Base-by-base conservation (phyloP, 2,888 invertebrate genomes). In the Troides helena region DNA sequence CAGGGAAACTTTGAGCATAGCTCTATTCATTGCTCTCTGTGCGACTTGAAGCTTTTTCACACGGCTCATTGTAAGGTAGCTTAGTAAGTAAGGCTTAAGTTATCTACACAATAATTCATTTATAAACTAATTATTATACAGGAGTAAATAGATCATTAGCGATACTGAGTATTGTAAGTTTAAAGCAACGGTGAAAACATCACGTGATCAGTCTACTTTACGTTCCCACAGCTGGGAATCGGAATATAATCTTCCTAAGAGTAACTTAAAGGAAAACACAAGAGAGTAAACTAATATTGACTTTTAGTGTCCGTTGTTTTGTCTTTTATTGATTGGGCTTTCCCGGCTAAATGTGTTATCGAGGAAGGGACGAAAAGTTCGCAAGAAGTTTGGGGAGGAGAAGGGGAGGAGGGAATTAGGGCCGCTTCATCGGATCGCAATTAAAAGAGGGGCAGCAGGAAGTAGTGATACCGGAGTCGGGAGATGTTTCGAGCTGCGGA, bases 351-450 rank as follows among this genome's bases (percentile, higher is more conserved):
- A 76, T 78, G 80, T 78, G 81, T 81, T 81, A 81, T 77, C 78
- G 75, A 72, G 74, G 73, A 72, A 75, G 77, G 77, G 75, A 75
- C 76, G 74, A 72, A 77, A 75, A 67, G 74, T 77, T 74, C 70
- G 64, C 71, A 60, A 72, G 71, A 76, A 76, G 74, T 75, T 75
- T 72, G 74, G 72, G 39, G 10, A 39, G 46, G 14, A 4, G 14
- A 14, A 12, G 75, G 46, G 79, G 81, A 77, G 78, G 84, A 58
- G 69, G 67, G 85, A 84, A 88, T 90, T 90, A 90, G 85, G 70
- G 77, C 72, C 85, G 91, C 86, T 91, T 88, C 91, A 92, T 91
- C 85, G 90, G 85, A 82, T 84, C 85, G 87, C 91, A 92, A 92
- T 92, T 92, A 92, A 90, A 89, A 86, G 86, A 82, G 83, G 81